Evolutionary conservation across 2,888 invertebrate species (phyloP).

Genomic region (Torymus aiolomorphi): DNA sequence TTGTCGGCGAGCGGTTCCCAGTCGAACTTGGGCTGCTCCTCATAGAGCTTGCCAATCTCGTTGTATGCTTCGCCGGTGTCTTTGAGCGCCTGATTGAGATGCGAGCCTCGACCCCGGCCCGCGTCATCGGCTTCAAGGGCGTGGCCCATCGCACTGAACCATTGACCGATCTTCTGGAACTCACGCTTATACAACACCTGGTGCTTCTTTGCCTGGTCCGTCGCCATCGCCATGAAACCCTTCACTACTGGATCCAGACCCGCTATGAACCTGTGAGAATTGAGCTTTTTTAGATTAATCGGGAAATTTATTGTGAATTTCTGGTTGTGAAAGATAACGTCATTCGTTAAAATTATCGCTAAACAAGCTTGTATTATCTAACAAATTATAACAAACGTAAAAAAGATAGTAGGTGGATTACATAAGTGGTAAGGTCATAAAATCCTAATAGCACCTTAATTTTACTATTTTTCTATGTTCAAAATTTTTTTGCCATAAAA

Average conservation of each 20-base stretch:
- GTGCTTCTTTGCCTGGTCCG: conserved; percentile 92
- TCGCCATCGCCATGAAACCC: conserved; percentile 86
- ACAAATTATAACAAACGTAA: no score
- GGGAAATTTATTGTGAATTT: no score
- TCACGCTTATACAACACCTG: conserved; percentile 92
- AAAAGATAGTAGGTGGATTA: no score
- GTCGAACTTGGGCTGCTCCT: conserved; percentile 92
- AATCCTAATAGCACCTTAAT: no score
- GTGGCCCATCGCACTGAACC: conserved; percentile 89
- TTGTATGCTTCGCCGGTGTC: conserved; percentile 93
- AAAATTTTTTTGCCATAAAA: no score
- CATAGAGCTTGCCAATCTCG: conserved; percentile 91
- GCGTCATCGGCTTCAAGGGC: conserved; percentile 89
- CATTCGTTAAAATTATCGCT: no score
- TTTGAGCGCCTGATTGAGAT: conserved; percentile 87
- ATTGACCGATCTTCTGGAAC: conserved; percentile 91
- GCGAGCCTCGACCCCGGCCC: conserved; percentile 76
- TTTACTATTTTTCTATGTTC: no score
- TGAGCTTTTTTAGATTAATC: background rate
- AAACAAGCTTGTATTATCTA: no score
- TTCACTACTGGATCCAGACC: conserved; percentile 93
- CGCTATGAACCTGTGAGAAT: conserved; percentile 81
- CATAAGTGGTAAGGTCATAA: no score
- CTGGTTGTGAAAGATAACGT: no score
- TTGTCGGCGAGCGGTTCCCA: conserved; percentile 94